These are phyloP conservation scores for Acleris cristana DNA, from an alignment of 2,888 invertebrate species.

Conservation along the genomic window DNA sequence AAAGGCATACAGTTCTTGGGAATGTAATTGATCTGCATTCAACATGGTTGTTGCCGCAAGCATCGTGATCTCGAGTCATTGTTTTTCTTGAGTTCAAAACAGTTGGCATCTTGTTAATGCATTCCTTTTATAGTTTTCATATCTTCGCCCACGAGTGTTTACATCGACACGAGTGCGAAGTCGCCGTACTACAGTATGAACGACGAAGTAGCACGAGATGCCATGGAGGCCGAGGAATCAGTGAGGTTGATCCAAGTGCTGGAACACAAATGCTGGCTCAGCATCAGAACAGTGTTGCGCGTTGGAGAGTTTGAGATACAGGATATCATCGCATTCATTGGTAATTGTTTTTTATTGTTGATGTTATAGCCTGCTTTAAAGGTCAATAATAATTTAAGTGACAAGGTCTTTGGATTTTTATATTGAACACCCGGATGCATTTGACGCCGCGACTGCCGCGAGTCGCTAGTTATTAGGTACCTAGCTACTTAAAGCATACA, in stretches of 20 bases:
- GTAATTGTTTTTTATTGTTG: constrained; percentile 51
- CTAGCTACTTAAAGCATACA: no score
- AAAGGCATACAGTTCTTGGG: constrained; percentile 19
- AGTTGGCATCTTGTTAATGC: constrained; percentile 54
- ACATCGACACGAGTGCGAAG: constrained; percentile 74
- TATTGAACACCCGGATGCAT: no score
- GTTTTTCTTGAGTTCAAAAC: constrained; percentile 23
- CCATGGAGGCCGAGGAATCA: constrained; percentile 48
- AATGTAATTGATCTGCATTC: constrained; percentile 1
- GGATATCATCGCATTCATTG: constrained; percentile 78
- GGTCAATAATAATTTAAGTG: no score
- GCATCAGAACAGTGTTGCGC: constrained; percentile 68
- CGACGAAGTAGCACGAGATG: constrained; percentile 60
- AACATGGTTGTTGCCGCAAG: constrained; percentile 13
- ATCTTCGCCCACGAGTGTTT: constrained; percentile 82
- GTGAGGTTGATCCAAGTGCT: constrained; percentile 66
- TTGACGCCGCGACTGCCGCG: no score
- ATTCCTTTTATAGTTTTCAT: constrained; percentile 76
- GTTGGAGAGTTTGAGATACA: constrained; percentile 79
- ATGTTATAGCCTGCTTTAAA: neutral
- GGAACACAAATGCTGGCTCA: constrained; percentile 70
- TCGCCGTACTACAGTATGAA: constrained; percentile 75
- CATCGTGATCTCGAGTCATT: constrained; percentile 25
- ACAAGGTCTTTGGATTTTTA: no score
- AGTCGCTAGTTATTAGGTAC: no score